Base-by-base conservation (phyloP, 2,797 vertebrate genomes). In the Taeniopygia guttata region DNA sequence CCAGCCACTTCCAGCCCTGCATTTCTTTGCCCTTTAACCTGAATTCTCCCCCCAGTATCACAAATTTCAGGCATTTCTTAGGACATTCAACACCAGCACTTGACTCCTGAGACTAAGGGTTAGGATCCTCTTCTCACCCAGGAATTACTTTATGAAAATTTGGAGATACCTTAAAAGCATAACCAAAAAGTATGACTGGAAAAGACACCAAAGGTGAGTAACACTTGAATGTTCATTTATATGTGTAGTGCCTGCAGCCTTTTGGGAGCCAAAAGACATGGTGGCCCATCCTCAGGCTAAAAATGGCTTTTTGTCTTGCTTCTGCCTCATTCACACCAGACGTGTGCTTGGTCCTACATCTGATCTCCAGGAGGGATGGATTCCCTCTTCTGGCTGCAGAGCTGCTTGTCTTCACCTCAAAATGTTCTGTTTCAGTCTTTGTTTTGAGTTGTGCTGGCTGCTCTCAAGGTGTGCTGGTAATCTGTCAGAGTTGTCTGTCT, bases 231-330 rank as follows among this genome's bases (percentile, higher is more conserved):
- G 5, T 10, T 62, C n/a, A 48, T 48, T n/a, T 32, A 7, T 11
- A 1, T 7, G 8, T 2, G 4, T 20, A 45, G 17, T 36, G 3
- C 5, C 13, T 52, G 9, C 6, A 59, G 16, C 29, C 16, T 26
- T 70, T 16, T 62, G 62, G 45, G 42, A 63, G 16, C 9, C 40
- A 38, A 64, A 59, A 52, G 20, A 40, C 16, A 10, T 3, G 3
- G 8, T 49, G 22, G 13, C 4, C 23, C 18, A 5, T 40, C 23
- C 16, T 67, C 9, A 30, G 43, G 16, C 4, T 67, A 1, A 32
- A 59, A 55, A 49, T n/a, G 12, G 4, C 5, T 36, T 2, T 38
- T 80, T 76, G 11, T n/a, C 52, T 49, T n/a, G 3, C n/a, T 72
- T 68, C 32, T 69, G 38, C 29, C 26, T 15, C 18, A 45, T n/a